Evolutionary conservation across 2,888 invertebrate genomes (phyloP), one percentile per base, ranked within the genome.

Genomic region (Allophyes oxyacanthae): DNA sequence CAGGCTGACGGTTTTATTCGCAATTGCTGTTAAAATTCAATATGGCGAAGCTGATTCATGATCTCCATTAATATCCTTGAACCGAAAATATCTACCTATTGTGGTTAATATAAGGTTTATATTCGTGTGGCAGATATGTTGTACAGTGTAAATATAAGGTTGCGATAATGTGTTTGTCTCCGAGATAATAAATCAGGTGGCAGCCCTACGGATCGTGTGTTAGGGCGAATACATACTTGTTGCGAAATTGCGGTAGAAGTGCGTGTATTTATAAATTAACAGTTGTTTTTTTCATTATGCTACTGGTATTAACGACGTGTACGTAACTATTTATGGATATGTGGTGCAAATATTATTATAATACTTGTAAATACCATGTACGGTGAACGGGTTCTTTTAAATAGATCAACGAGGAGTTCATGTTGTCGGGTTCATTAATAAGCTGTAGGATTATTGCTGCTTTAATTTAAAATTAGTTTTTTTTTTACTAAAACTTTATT

Each of bases 1-100:
- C 85, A 84, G 73, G 59, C 64, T 61, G 81, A 81, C 75, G 72
- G 77, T 82, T 84, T 82, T 81, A 82, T 81, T 82, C 70, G 75
- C 77, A 57, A 74, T 78, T 66, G 69, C 66, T 74, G 67, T 74
- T 81, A 72, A 79, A 78, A 81, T 84, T 75, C 77, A 82, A 80
- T 79, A 82, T 76, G 75, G 76, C 64, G 49, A 67, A 46, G 71
- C 70, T 83, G 78, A 81, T 79, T 81, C 77, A 78, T 69, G 40
- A 55, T 58, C 38, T 46, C 20, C 15, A 38, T 36, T 46, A 11
- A 45, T 8, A n/a, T 13, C 6, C 36, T 8, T 41, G 15, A 25
- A 26, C 11, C 20, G n/a, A 33, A 26, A 8, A 5, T 14, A 33
- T 1, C 0, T 13, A 34, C 37, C 26, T 50, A 66, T 57, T 11